Percentiles rank a stretch among this genome's conserved stretches.
Evolutionary conservation across 2,113 vertebrate species (phyloP).

Genomic region (Salminus brasiliensis): DNA sequence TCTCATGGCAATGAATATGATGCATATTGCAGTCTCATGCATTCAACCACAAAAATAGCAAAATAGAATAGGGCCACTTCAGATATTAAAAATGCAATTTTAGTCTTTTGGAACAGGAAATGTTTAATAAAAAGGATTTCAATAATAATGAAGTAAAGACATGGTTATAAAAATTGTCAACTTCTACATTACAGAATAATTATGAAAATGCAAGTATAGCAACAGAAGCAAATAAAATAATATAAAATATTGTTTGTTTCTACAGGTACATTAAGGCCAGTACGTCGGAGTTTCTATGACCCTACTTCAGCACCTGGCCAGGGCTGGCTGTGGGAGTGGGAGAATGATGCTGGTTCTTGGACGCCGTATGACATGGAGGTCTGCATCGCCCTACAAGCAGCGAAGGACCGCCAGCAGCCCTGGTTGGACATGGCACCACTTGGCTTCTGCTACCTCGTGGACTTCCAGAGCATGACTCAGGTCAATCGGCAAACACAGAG

Average conservation of each 20-base stretch:
- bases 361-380: conserved; percentile 95
- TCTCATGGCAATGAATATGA: too few relatives aligned
- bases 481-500: conserved; percentile 94
- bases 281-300: conserved; percentile 94
- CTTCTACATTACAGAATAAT: too few relatives aligned
- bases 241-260: conserved; percentile 73
- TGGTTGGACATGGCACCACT: conserved; percentile 96
- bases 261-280: conserved; percentile 92
- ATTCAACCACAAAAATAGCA: too few relatives aligned
- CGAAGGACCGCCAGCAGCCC: conserved; percentile 93
- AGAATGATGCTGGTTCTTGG: conserved; percentile 92
- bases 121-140: too few relatives aligned
- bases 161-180: background rate
- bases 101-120: too few relatives aligned
- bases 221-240: too few relatives aligned
- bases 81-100: too few relatives aligned
- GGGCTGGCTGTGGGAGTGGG: conserved; percentile 98
- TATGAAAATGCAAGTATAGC: too few relatives aligned
- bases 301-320: conserved; percentile 92
- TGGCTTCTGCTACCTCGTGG: conserved; percentile 97
- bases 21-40: too few relatives aligned
- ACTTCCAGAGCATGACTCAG: conserved; percentile 97
- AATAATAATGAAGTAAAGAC: too few relatives aligned
- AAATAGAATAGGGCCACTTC: too few relatives aligned
- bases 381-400: conserved; percentile 95